Conservation (phyloP, 2,888 invertebrate species). For the Tipula lateralis region DNA sequence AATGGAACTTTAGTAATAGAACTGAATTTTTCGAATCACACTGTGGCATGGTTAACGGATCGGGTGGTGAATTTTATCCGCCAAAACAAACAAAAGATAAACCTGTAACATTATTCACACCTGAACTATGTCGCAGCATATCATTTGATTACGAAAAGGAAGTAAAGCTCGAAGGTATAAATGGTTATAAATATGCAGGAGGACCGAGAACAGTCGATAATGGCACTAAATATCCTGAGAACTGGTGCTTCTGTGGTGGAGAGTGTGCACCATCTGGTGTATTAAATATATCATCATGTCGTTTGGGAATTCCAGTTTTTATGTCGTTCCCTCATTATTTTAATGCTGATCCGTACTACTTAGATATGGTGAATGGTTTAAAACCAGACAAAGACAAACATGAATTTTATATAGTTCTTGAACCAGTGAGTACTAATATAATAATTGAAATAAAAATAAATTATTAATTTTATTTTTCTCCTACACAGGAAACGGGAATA, state of each 20-base stretch:
- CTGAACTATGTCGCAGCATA: constrained; percentile 71
- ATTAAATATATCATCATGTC: constrained; percentile 72
- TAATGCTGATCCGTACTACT: constrained; percentile 65
- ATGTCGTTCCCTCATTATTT: constrained; percentile 81
- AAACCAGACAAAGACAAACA: constrained; percentile 63
- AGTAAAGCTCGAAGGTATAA: constrained; percentile 55
- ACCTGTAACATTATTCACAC: constrained; percentile 61
- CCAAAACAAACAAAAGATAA: constrained; percentile 57
- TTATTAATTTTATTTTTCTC: constrained; percentile 31
- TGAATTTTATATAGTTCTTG: constrained; percentile 69
- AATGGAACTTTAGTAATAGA: constrained; percentile 65
- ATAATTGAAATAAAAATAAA: neutral
- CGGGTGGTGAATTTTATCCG: constrained; percentile 76
- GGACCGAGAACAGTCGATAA: constrained; percentile 63
- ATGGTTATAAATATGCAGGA: constrained; percentile 64
- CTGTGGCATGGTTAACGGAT: constrained; percentile 63
- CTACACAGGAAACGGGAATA: constrained; percentile 64
- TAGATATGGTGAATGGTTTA: constrained; percentile 62
- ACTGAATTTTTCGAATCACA: constrained; percentile 52
- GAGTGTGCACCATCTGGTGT: constrained; percentile 68
- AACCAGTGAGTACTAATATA: constrained; percentile 61
- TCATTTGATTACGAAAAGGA: constrained; percentile 59
- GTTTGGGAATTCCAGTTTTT: constrained; percentile 76
- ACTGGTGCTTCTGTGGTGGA: constrained; percentile 69
- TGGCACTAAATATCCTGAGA: constrained; percentile 56